Percentiles rank a stretch among this genome's conserved stretches.
These are phyloP conservation scores for Paracentrotus lividus DNA, from an alignment of 53 echinoderm and acorn worm species.

Conservation along the genomic window DNA sequence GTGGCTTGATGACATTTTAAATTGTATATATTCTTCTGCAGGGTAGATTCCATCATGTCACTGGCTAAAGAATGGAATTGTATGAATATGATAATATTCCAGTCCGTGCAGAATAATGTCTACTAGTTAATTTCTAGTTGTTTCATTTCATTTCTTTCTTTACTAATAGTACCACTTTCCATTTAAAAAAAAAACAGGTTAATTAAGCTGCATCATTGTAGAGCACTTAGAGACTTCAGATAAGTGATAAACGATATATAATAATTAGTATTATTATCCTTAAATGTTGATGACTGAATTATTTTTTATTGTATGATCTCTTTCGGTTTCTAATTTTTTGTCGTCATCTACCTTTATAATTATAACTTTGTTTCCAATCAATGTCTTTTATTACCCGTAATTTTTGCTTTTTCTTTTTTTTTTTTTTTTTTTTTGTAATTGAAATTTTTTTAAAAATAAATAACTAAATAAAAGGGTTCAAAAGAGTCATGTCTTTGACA, in stretches of 20 bases:
- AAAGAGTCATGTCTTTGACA: too few relatives aligned
- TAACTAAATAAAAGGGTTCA: too few relatives aligned
- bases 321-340: too few relatives aligned
- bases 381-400: not conserved
- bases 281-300: too few relatives aligned
- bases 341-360: too few relatives aligned
- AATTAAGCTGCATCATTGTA: too few relatives aligned
- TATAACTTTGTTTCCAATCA: not conserved
- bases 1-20: conserved; percentile 28
- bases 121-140: not conserved
- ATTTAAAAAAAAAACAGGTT: too few relatives aligned
- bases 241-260: too few relatives aligned
- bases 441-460: too few relatives aligned
- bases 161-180: not conserved
- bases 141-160: not conserved
- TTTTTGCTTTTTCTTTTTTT: not conserved
- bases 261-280: too few relatives aligned
- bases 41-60: not conserved
- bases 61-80: not conserved
- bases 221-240: too few relatives aligned
- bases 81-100: not conserved
- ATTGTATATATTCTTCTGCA: conserved; percentile 28
- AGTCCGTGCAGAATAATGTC: not conserved
- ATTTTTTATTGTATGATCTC: not conserved
- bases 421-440: not conserved